Conservation (phyloP, 2,888 invertebrate genomes). For the Catocala fraxini region DNA sequence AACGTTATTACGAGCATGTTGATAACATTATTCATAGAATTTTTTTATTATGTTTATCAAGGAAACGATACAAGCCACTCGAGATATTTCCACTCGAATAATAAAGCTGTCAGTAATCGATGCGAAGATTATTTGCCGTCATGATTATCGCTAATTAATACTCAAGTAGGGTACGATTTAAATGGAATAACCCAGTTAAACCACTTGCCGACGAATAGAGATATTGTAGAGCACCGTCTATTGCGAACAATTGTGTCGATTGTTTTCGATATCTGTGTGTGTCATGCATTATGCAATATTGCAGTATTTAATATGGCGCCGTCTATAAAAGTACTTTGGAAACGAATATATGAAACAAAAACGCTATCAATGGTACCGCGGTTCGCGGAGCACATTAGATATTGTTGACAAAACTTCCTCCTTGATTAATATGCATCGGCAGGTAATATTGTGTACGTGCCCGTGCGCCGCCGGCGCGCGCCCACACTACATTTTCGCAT, state of each 20-base stretch:
- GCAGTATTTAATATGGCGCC: constrained; percentile 76
- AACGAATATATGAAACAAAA: constrained; percentile 65
- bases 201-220: constrained; percentile 66
- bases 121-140: constrained; percentile 72
- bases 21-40: constrained; percentile 50
- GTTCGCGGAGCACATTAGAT: constrained; percentile 84
- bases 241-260: constrained; percentile 66
- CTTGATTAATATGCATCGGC: constrained; percentile 85
- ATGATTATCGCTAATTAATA: constrained; percentile 83
- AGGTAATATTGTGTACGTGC: constrained; percentile 83
- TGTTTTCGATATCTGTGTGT: constrained; percentile 64
- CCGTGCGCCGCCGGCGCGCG: constrained; percentile 67
- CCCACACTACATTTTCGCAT: constrained; percentile 73
- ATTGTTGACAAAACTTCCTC: constrained; percentile 88
- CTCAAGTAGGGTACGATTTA: constrained; percentile 77
- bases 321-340: constrained; percentile 73
- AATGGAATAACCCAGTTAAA: constrained; percentile 83
- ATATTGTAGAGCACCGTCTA: constrained; percentile 64
- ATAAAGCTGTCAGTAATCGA: constrained; percentile 73
- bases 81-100: constrained; percentile 70
- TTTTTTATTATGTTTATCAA: constrained; percentile 58
- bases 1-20: constrained; percentile 30
- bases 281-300: constrained; percentile 79
- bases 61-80: constrained; percentile 67
- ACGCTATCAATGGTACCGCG: constrained; percentile 83